These are phyloP conservation scores for Pitangus sulphuratus DNA, from an alignment of 2,797 vertebrate species.

Conservation along the genomic window DNA sequence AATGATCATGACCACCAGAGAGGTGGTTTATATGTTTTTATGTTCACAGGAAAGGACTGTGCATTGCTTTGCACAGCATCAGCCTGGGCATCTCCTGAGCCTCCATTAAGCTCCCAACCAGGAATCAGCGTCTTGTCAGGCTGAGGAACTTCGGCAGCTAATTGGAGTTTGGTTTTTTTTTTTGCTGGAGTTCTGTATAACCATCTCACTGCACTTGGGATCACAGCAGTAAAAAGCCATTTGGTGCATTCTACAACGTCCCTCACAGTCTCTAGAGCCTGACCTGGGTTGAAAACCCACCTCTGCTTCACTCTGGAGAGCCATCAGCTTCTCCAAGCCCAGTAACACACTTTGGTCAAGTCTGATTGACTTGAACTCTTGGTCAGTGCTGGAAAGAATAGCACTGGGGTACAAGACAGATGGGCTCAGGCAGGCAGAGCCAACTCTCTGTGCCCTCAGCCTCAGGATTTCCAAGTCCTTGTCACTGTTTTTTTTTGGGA, in stretches of 20 bases:
- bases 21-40: neutral
- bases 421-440: neutral
- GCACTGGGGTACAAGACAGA: neutral
- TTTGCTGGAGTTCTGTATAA: neutral
- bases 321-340: accelerated
- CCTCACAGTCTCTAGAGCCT: accelerated
- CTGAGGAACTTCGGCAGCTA: neutral
- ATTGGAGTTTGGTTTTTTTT: neutral
- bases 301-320: accelerated
- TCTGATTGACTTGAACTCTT: neutral
- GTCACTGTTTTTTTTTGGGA: neutral
- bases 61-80: neutral
- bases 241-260: neutral
- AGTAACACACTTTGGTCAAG: neutral
- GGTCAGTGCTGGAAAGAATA: neutral
- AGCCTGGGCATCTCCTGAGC: neutral
- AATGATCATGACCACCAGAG: neutral
- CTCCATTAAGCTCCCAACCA: neutral
- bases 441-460: neutral
- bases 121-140: neutral
- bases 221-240: neutral
- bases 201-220: neutral
- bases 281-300: neutral
- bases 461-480: neutral
- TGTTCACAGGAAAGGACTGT: neutral